These are phyloP conservation scores for Heteropelma amictum DNA, from an alignment of 2,888 invertebrate species.

Conservation along the genomic window DNA sequence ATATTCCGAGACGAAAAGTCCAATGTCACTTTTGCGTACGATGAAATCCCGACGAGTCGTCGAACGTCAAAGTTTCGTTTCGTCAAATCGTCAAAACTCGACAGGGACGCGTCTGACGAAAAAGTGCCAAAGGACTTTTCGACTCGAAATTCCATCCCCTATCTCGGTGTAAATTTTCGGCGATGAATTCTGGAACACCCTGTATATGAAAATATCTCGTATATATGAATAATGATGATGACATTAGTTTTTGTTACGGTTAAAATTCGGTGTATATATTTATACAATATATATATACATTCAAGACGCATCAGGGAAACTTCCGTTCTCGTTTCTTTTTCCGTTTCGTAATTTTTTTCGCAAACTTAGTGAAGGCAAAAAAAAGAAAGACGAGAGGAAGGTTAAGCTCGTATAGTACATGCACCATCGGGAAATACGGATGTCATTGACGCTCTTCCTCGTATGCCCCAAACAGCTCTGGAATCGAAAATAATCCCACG, in stretches of 20 bases:
- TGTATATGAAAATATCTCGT: constrained; percentile 37
- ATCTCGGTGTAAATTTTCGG: too few relatives aligned
- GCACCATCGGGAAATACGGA: constrained; percentile 12
- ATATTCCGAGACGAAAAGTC: too few relatives aligned
- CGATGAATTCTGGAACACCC: too few relatives aligned
- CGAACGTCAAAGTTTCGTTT: too few relatives aligned
- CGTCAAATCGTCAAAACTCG: too few relatives aligned
- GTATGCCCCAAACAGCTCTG: constrained; percentile 85
- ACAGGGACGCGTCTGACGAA: too few relatives aligned
- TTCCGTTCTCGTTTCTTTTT: constrained; percentile 75
- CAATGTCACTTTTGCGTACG: too few relatives aligned
- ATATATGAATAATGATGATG: constrained; percentile 48
- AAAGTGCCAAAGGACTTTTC: too few relatives aligned
- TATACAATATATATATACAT: constrained; percentile 36
- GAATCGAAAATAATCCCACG: constrained; percentile 96
- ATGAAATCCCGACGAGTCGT: too few relatives aligned
- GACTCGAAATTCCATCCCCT: too few relatives aligned
- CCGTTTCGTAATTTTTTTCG: constrained; percentile 70
- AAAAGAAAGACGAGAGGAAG: constrained; percentile 20
- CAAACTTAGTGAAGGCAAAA: constrained; percentile 25
- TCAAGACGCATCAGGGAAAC: constrained; percentile 60
- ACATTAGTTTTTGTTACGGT: constrained; percentile 54
- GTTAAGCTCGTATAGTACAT: constrained; percentile 9
- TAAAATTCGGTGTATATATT: constrained; percentile 39
- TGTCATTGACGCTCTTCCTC: constrained; percentile 53